Evolutionary conservation across 2,888 invertebrate genomes (phyloP), one percentile per base, ranked within the genome.

Genomic region (Catocala sponsa): DNA sequence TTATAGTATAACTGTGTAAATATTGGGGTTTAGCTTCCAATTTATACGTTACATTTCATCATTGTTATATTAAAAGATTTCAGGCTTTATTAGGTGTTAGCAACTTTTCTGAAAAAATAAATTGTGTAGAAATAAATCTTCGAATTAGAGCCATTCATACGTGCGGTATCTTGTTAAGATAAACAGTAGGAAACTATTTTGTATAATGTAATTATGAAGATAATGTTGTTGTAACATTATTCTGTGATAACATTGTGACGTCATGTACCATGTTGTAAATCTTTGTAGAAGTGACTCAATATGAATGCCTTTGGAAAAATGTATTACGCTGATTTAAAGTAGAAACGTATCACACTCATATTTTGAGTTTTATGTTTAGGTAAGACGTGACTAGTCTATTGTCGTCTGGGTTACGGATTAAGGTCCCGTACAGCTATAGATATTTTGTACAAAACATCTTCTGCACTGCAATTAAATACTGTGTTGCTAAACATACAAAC

Each of bases 51-150:
- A 50, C 13, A 41, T 25, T 58, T 56, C 12, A 53, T 61, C 58
- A 55, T 50, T 43, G 25, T 51, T 41, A 25, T 63, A 47, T 7
- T 55, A 47, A 44, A 1, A 7, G 32, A 53, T 60, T 64, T 43
- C 44, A 43, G n/a, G 25, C 71, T 76, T 74, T 71, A 76, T 68
- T 57, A 33, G 1, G 2, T 35, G 50, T 68, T 63, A 62, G 35
- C 48, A 68, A 58, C 47, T 59, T 54, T 7, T 41, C 15, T 48
- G 47, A 55, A 41, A 4, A 60, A 52, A 5, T 44, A 15, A n/a
- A n/a, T 72, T 76, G 47, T 59, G 74, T 61, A 72, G 72, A 74
- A 66, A 52, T 0, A 38, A 64, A 56, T 49, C 10, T 46, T 11
- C 5, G 41, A 49, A 13, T 51, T 44, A 52, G 25, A 52, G 0